phyloP scores from a whole-genome alignment of 2,113 vertebrate species.

The Ondatra zibethicus region DNA sequence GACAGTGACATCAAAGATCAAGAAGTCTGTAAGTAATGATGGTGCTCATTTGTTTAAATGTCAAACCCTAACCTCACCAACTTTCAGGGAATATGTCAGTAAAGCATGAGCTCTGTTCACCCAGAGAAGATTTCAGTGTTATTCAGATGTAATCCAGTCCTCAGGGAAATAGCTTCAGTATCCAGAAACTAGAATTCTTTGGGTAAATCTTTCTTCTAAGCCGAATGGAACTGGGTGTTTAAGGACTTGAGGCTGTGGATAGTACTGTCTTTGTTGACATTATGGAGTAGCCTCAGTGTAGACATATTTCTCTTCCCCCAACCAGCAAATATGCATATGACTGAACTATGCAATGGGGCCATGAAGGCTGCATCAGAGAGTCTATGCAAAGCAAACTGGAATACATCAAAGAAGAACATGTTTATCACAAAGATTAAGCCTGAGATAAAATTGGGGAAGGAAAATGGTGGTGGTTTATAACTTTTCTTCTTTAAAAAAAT shows the following conservation, averaged over 20 bases:
- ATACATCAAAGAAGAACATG: not conserved
- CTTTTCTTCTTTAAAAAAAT: not conserved
- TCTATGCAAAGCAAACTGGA: slow-evolving; percentile 5
- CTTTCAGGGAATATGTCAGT: slow-evolving; percentile 47
- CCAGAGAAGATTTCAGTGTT: slow-evolving; percentile 40
- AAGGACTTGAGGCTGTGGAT: slow-evolving; percentile 48
- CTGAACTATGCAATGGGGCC: not conserved
- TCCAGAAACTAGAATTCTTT: slow-evolving; percentile 18
- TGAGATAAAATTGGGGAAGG: slow-evolving; percentile 17
- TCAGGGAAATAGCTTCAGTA: slow-evolving; percentile 51
- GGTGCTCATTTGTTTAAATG: slow-evolving; percentile 77
- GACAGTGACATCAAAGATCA: slow-evolving; percentile 71
- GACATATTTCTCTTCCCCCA: not conserved
- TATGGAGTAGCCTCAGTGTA: not conserved
- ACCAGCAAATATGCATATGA: not conserved
- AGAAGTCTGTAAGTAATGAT: slow-evolving; percentile 71
- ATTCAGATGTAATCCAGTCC: not conserved
- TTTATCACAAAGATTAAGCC: slow-evolving; percentile 5
- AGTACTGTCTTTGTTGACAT: not conserved
- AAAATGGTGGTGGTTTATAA: not conserved
- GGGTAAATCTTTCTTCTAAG: slow-evolving; percentile 31
- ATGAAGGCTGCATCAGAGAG: not conserved
- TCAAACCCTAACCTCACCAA: slow-evolving; percentile 70
- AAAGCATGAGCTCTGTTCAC: slow-evolving; percentile 52
- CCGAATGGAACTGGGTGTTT: slow-evolving; percentile 45